A percentile compares a stretch with the other conserved stretches of the same genome.
Evolutionary conservation across 2,797 vertebrate genomes (phyloP).

Genomic region (Naso thynnoides): DNA sequence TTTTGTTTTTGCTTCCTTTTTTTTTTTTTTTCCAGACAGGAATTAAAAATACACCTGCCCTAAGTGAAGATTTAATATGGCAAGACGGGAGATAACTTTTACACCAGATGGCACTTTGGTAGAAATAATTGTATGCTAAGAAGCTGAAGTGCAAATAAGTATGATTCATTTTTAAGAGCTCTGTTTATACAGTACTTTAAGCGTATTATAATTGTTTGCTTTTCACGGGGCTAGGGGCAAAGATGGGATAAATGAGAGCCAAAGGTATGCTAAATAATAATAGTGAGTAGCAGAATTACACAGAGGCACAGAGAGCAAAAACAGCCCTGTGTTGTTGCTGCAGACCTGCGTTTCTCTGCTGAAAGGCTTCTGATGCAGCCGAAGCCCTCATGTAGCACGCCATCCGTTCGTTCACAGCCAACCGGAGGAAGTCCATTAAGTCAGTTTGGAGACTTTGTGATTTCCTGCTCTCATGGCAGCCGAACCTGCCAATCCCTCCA

Average conservation of each 20-base stretch:
- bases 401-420: conserved; percentile 47
- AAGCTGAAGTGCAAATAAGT: conserved; percentile 65
- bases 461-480: conserved; percentile 66
- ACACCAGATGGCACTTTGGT: conserved; percentile 52
- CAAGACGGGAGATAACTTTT: conserved; percentile 55
- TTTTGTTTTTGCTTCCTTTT: conserved; percentile 26
- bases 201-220: conserved; percentile 71
- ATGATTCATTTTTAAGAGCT: conserved; percentile 73
- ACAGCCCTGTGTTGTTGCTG: conserved; percentile 46
- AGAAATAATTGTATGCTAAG: conserved; percentile 61
- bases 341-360: conserved; percentile 36
- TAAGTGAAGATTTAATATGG: conserved; percentile 53
- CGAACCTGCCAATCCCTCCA: conserved; percentile 52
- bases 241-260: conserved; percentile 60
- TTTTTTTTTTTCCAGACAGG: conserved; percentile 1
- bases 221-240: conserved; percentile 50
- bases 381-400: conserved; percentile 41
- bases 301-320: conserved; percentile 47
- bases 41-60: conserved; percentile 26
- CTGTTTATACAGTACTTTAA: conserved; percentile 65
- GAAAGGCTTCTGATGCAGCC: conserved; percentile 44
- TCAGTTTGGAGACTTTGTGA: conserved; percentile 69
- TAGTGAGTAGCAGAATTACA: conserved; percentile 31
- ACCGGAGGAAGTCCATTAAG: conserved; percentile 72
- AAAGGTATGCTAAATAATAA: conserved; percentile 66